Evolutionary conservation across 2,113 vertebrate species (phyloP), one percentile per base, ranked within the genome.

Genomic region (Tiliqua scincoides): DNA sequence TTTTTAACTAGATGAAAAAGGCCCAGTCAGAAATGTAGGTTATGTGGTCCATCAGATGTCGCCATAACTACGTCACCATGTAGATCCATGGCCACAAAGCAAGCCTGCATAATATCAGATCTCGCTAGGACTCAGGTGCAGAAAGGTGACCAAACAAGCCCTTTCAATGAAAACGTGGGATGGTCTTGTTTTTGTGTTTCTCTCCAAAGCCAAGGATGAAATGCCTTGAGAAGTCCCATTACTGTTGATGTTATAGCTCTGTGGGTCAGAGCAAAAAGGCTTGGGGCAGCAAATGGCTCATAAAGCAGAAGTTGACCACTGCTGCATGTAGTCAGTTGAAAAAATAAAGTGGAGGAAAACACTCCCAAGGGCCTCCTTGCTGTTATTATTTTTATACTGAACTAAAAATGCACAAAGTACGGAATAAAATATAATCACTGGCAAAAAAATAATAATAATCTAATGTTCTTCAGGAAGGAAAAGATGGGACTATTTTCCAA

Each of bases 341-440:
- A 11, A 23, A 35, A 25, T 84, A 76, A 85, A 77, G 43, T 23
- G 37, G 37, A 79, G 57, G 7, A 85, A 71, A 72, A 79, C 72
- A 17, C 37, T 79, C 57, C 40, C 37, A 35, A 79, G 62, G 37
- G 76, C 37, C n/a, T 81, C 63, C 40, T 14, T 37, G 54, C 77
- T 73, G 57, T 12, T 37, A 37, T 73, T 30, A 74, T 80, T 65
- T 86, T 74, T 80, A 80, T n/a, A 73, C 3, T 73, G 59, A 86
- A 81, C 68, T 73, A 63, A 86, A 73, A 52, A 74, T 80, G 27
- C 48, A 17, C 35, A 63, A 65, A 32, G 40, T 85, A 23, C 35
- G 30, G 73, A 78, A 68, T 59, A 73, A 86, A 74, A 80, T 86
- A 43, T 63, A 48, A 48, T 61, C 6, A 48, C 65, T 74, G 27